Evolutionary conservation across 1,140 invertebrate species (phyloP), one percentile per base, ranked within the genome.

Genomic region (Cydia strobilella): DNA sequence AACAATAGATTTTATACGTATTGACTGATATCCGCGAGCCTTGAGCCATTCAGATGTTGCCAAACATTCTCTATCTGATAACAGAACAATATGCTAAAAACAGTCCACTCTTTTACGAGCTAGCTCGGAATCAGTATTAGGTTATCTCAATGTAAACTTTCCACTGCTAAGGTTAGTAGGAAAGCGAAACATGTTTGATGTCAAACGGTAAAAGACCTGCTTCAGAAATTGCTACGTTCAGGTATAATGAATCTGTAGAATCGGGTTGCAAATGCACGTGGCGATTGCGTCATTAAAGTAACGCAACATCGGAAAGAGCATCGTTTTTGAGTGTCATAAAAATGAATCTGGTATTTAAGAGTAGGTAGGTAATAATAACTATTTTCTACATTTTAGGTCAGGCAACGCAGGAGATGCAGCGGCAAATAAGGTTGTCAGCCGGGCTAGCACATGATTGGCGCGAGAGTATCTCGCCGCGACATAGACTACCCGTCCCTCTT

Each of bases 1-100:
- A 69, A 69, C 65, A 69, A 69, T 35, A 69, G 31, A 35, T 35
- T 72, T 72, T 42, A 15, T 10, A 9, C 9, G 9, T 18, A 42
- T 69, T 69, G 31, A 69, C 31, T 69, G 65, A 69, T 39, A 69
- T 69, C 63, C 63, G n/a, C 4, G 35, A 69, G 65, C 65, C 65
- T 69, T 39, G 65, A 69, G 65, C 31, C n/a, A 51, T 42, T 20
- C 20, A 13, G 27, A 42, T 51, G 71, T 72, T 72, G 71, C 71
- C 20, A 72, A 72, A 72, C 71, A 72, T 51, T 72, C 35, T 72
- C n/a, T 72, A 25, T 48, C 45, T 45, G 42, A 51, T 72, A 72
- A 72, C n/a, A 48, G 42, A 23, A 51, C 71, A 72, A 72, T 51
- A 25, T 48, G 45, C 71, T 42, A 23, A 51, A 45, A 48, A 72